Evolutionary conservation across 2,113 vertebrate genomes (phyloP), one percentile per base, ranked within the genome.

Genomic region (Myrmecobius fasciatus): DNA sequence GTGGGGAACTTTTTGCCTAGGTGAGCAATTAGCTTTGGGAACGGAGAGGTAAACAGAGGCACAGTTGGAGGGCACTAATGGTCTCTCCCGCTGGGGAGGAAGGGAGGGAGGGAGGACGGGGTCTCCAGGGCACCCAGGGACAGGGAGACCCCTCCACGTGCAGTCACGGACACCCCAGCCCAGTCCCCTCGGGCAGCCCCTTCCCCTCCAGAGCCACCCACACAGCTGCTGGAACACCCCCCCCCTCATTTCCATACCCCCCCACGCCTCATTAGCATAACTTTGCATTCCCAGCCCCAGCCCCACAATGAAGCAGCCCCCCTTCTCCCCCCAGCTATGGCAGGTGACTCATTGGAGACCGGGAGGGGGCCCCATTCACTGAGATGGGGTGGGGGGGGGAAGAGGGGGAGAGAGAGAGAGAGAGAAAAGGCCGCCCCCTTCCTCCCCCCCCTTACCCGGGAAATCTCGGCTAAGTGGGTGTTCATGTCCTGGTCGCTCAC

Each of bases 401-500:
- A n/a, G n/a, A n/a, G n/a, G n/a, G n/a, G n/a, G n/a, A n/a, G n/a
- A n/a, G n/a, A n/a, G n/a, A n/a, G 8, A 49, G 89, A 31, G 17
- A 90, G 3, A 54, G 53, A 92, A 54, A 83, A 83, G 60, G 36
- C 25, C 26, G 14, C 31, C 46, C 43, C 46, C 31, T 0, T 5
- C 0, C n/a, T 52, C 9, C 1, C 20, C n/a, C 20, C 25, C 46
- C 99, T 99, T 98, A 99, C 99, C 99, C 99, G 99, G 93, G 99
- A 99, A 97, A 99, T 99, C 98, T 99, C 99, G 48, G 99, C 99
- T 98, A 99, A 98, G 97, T 99, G 99, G 36, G 99, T 99, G 98
- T 99, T 99, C 99, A 99, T 99, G 97, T 99, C 99, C 97, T 99
- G 99, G 98, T 99, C 99, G 56, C 99, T 99, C 97, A 99, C 99